Evolutionary conservation across 2,113 vertebrate species (phyloP), one percentile per base, ranked within the genome.

Genomic region (Rhinoptilus africanus): DNA sequence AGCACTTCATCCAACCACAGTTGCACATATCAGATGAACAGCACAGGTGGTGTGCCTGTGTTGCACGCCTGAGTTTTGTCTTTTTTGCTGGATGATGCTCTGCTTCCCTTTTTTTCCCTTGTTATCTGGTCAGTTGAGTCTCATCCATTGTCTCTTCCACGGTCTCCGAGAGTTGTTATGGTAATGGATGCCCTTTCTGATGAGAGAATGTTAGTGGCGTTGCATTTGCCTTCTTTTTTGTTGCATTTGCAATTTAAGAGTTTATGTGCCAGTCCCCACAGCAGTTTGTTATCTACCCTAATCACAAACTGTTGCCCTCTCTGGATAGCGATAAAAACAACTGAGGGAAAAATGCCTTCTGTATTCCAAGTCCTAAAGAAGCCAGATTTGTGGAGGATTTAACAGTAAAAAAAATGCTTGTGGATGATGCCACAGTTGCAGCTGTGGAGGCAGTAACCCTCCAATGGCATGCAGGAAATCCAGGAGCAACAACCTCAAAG

Each of bases 81-180:
- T 57, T 83, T 47, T 62, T 64, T 43, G 48, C 51, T 79, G 21
- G 9, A 39, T 64, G 8, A 21, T 54, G 21, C 16, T 81, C 37
- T 69, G 14, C 28, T 94, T 84, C 34, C 9, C 88, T 26, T 57
- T 78, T 76, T 21, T 85, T 92, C 35, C 26, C 5, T 75, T 66
- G 87, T 76, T 20, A 20, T 37, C 37, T 60, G 11, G 17, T 76
- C 32, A 69, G 22, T 37, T 76, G 28, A 69, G n/a, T 27, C 14
- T 89, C 43, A 37, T 67, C 39, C 2, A 0, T 27, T 78, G 64
- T n/a, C 12, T 75, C 11, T 82, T 91, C 16, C 35, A 32, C 3
- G 16, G 35, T 13, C 9, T 64, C 30, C 0, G 2, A 67, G 47
- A 48, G 5, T 9, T 73, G 4, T 50, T 85, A 21, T 0, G 0